Conservation (phyloP, 2,888 invertebrate genomes). For the Melinopterus prodromus region DNA sequence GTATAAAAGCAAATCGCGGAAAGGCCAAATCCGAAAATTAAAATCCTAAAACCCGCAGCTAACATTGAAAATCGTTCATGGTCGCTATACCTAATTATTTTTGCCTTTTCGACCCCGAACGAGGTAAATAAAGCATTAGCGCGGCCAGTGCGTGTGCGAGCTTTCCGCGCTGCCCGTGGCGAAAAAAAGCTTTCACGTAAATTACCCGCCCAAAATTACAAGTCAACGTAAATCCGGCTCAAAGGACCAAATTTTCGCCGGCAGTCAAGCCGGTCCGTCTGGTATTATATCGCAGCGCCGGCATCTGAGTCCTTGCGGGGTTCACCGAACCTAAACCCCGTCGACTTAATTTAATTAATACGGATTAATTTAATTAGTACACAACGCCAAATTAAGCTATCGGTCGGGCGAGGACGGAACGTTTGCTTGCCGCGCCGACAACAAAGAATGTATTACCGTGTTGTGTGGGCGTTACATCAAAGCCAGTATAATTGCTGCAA, state of each 20-base stretch:
- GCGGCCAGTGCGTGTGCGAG: background rate
- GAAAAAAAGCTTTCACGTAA: background rate
- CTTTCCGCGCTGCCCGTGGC: background rate
- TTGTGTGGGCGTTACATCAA: background rate
- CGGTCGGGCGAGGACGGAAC: background rate
- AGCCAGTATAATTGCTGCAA: background rate
- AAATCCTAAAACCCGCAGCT: background rate
- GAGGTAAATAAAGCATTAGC: background rate
- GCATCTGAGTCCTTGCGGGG: background rate
- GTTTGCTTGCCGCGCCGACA: background rate
- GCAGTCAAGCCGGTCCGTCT: background rate
- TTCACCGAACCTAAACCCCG: background rate
- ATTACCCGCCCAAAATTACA: background rate
- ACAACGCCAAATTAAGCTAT: background rate
- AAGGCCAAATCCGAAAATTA: background rate
- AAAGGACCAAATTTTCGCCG: background rate
- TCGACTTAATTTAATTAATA: conserved; percentile 4
- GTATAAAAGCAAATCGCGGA: background rate
- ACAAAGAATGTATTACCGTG: background rate
- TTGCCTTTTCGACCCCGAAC: background rate
- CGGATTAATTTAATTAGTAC: conserved; percentile 4
- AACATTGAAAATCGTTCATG: conserved; percentile 13
- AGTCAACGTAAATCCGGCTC: background rate
- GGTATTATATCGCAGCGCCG: background rate
- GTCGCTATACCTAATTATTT: background rate